Conservation (phyloP, 2,113 vertebrate genomes). For the Aegithalos caudatus region DNA sequence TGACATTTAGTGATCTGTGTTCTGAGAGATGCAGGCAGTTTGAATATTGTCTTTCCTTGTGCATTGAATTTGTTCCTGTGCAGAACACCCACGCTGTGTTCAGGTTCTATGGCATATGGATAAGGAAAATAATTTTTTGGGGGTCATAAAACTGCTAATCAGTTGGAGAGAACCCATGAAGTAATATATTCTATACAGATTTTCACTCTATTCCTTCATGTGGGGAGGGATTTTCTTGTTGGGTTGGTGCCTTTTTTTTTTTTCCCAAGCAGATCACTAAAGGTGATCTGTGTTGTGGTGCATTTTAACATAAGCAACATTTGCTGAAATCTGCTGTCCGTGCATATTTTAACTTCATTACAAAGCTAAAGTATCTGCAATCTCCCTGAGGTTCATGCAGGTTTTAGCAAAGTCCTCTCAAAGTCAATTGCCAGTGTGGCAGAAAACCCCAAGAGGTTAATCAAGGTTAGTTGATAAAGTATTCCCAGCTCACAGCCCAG, state of each 20-base stretch:
- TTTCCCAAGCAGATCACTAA: neutral
- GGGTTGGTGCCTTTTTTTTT: neutral
- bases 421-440: neutral
- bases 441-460: neutral
- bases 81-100: neutral
- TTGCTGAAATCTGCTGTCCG: neutral
- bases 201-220: neutral
- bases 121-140: neutral
- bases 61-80: neutral
- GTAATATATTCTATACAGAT: neutral
- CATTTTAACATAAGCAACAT: neutral
- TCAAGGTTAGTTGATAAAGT: neutral
- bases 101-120: neutral
- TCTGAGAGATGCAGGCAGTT: neutral
- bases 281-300: neutral
- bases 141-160: neutral
- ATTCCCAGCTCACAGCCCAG: neutral
- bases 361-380: neutral
- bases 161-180: neutral
- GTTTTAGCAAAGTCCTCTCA: neutral
- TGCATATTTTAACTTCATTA: neutral
- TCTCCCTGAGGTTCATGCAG: neutral
- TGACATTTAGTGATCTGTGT: neutral
- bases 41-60: neutral
- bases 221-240: neutral